Evolutionary conservation across 2,797 vertebrate genomes (phyloP).

Genomic region (Tapera naevia): DNA sequence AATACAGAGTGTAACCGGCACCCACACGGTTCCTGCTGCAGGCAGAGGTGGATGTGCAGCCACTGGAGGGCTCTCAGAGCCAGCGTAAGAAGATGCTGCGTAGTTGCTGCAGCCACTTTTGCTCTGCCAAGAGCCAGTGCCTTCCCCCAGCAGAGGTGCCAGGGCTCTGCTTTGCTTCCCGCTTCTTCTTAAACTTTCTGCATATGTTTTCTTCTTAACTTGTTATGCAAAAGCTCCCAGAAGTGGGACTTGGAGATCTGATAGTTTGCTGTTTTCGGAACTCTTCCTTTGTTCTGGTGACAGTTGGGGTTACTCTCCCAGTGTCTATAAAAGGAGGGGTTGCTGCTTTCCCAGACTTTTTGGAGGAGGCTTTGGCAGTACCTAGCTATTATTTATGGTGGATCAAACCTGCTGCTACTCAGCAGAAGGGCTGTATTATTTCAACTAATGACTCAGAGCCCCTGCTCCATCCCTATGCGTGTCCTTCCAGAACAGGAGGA

Average conservation of each 20-base stretch:
- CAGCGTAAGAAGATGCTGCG: neutral
- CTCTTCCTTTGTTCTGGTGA: neutral
- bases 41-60: neutral
- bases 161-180: neutral
- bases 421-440: neutral
- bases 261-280: fast-evolving
- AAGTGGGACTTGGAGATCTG: neutral
- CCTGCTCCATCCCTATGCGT: neutral
- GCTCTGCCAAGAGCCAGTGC: fast-evolving
- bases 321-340: neutral
- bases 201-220: fast-evolving
- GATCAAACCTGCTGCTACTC: neutral
- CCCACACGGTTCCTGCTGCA: fast-evolving
- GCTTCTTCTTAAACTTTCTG: fast-evolving
- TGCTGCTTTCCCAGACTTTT: neutral
- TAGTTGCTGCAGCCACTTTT: fast-evolving
- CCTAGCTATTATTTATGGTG: neutral
- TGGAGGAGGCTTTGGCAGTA: neutral
- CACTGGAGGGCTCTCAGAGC: slow-evolving; percentile 4
- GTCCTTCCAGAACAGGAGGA: neutral
- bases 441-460: neutral
- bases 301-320: no score
- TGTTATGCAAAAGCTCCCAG: no score
- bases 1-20: neutral
- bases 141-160: neutral